Evolutionary conservation across 2,888 invertebrate species (phyloP), one percentile per base, ranked within the genome.

Genomic region (Cephus runcator): DNA sequence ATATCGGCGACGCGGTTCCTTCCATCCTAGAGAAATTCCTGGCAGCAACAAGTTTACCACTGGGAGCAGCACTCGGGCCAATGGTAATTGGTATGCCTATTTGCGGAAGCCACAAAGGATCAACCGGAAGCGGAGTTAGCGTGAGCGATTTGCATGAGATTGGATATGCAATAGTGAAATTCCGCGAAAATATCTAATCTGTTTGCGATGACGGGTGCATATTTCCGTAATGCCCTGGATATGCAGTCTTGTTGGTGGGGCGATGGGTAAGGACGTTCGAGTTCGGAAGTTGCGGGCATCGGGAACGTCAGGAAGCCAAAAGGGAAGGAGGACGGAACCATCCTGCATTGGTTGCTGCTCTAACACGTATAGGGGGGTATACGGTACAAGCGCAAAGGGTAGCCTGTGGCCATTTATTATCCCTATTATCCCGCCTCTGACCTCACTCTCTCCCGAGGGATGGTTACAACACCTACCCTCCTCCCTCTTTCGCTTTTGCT

Each of bases 381-480:
- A 23, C 35, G 75, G 68, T 71, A 31, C 15, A 56, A 80, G 82
- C 83, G 81, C 82, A 85, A 83, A 85, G 84, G 83, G 81, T 81
- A 78, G 82, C 82, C 82, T 82, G 56, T 75, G 79, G 83, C 84
- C 84, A 86, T 87, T 86, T 87, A 88, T 88, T 86, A 87, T 86
- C 84, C 83, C 85, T 81, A 86, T 88, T 86, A 87, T 88, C 84
- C 81, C 83, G 83, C 82, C 81, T 82, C 81, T 79, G 82, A 86
- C 81, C 85, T 84, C 79, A 78, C 79, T 79, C 74, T 80, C 69
- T 82, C 82, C 82, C 82, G 35, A 35, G 77, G 83, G 83, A 83
- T 78, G 78, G 78, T 80, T 78, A 75, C 75, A 77, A 76, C 79
- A 82, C 77, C 79, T 79, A 82, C 79, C 76, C 77, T 76, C 77